Percentiles rank a stretch among this genome's conserved stretches.
Evolutionary conservation across 2,797 vertebrate genomes (phyloP).

Genomic region (Telmatherina bonti): DNA sequence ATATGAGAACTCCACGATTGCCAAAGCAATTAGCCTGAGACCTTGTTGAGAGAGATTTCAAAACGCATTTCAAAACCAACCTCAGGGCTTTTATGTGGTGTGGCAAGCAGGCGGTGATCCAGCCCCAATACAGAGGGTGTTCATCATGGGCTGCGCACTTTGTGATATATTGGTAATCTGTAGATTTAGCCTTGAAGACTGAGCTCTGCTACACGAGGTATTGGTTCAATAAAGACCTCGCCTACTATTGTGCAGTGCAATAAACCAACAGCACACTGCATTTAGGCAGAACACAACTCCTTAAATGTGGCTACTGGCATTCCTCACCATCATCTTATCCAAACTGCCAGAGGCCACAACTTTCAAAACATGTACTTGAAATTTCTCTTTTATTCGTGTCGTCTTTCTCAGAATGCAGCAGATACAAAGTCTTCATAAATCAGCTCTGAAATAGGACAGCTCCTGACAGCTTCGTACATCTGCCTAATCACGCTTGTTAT

Average conservation of each 20-base stretch:
- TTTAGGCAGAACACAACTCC: slow-evolving; percentile 8
- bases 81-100: slow-evolving; percentile 29
- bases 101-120: slow-evolving; percentile 22
- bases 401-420: slow-evolving; percentile 41
- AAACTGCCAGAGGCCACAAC: slow-evolving; percentile 11
- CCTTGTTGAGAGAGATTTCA: slow-evolving; percentile 53
- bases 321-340: slow-evolving; percentile 13
- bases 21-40: slow-evolving; percentile 61
- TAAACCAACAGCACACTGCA: slow-evolving; percentile 15
- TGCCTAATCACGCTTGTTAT: slow-evolving; percentile 75
- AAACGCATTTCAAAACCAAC: slow-evolving; percentile 41
- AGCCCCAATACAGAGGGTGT: neutral
- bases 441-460: slow-evolving; percentile 61
- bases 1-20: slow-evolving; percentile 46
- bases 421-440: slow-evolving; percentile 67
- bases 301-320: slow-evolving; percentile 3
- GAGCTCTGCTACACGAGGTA: slow-evolving; percentile 6
- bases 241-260: slow-evolving; percentile 22
- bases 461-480: slow-evolving; percentile 64
- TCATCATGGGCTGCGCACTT: slow-evolving; percentile 14
- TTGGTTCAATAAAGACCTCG: slow-evolving; percentile 38
- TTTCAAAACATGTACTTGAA: slow-evolving; percentile 13
- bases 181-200: slow-evolving; percentile 29
- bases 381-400: slow-evolving; percentile 23
- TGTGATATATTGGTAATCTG: slow-evolving; percentile 45